Conservation (phyloP, 2,113 vertebrate genomes). For the Eretmochelys imbricata region DNA sequence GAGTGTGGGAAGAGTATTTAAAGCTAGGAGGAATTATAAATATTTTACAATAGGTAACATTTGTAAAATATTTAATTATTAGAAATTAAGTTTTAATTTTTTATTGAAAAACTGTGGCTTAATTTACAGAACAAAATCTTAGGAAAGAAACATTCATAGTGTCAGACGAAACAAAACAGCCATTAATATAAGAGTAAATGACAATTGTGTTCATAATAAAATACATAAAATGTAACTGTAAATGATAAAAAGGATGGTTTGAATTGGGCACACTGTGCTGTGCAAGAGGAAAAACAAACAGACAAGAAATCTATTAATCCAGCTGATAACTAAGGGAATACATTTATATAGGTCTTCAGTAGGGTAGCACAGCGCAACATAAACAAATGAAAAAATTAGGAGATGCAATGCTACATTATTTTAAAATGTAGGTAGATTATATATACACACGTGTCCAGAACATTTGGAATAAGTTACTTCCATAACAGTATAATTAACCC, state of each 20-base stretch:
- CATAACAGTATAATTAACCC: constrained; percentile 30
- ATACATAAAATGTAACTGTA: neutral
- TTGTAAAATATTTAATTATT: rapidly evolving
- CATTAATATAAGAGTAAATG: neutral
- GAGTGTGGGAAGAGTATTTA: neutral
- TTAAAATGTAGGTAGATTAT: neutral
- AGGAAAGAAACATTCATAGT: neutral
- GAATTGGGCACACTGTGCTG: neutral
- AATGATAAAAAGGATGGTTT: neutral
- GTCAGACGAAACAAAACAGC: neutral
- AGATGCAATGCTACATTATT: neutral
- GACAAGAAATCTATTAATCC: neutral
- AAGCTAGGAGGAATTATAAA: neutral
- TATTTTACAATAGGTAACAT: neutral
- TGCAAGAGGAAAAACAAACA: neutral
- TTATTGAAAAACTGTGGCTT: neutral
- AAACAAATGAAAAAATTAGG: constrained; percentile 19
- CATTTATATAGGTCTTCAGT: neutral
- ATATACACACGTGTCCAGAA: neutral
- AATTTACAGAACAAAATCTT: neutral
- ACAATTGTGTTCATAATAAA: neutral
- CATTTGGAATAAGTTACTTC: neutral
- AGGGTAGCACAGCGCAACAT: neutral
- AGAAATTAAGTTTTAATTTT: rapidly evolving
- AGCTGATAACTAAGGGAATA: neutral